These are phyloP conservation scores for Linnaemya vulpina DNA, from an alignment of 2,888 invertebrate genomes.

Conservation along the genomic window DNA sequence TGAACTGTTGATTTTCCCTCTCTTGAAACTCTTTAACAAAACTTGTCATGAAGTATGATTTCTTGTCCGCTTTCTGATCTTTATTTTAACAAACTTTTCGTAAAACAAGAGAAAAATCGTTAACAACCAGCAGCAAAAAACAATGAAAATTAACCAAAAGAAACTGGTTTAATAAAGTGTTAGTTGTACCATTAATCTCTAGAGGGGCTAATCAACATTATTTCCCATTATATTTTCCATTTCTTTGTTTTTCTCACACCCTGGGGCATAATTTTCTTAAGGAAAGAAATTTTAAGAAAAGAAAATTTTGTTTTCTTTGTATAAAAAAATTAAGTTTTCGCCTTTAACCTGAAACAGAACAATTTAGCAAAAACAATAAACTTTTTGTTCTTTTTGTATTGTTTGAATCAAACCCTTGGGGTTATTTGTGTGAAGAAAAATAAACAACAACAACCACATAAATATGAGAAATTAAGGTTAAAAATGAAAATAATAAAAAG, in stretches of 20 bases:
- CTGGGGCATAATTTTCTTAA: slow-evolving; percentile 53
- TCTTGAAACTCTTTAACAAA: neutral
- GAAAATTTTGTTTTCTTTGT: neutral
- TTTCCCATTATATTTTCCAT: slow-evolving; percentile 23
- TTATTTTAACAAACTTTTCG: neutral
- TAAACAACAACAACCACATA: neutral
- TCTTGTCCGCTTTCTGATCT: neutral
- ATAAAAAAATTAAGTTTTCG: slow-evolving; percentile 11
- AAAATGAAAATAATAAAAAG: slow-evolving; percentile 16
- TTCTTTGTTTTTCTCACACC: slow-evolving; percentile 12
- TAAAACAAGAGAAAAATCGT: neutral
- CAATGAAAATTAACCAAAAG: slow-evolving; percentile 42
- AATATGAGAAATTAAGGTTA: slow-evolving; percentile 28
- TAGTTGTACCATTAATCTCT: slow-evolving; percentile 23
- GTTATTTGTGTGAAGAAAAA: slow-evolving; percentile 25
- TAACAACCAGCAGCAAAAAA: slow-evolving; percentile 8
- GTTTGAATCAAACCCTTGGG: slow-evolving; percentile 25
- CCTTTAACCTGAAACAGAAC: slow-evolving; percentile 12
- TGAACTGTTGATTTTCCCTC: too few species aligned
- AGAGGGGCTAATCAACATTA: slow-evolving; percentile 55
- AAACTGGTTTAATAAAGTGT: slow-evolving; percentile 35
- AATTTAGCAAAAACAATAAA: slow-evolving; percentile 42
- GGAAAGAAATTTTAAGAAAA: slow-evolving; percentile 18
- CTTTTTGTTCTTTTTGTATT: slow-evolving; percentile 30
- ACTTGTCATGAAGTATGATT: neutral